phyloP scores from a whole-genome alignment of 2,888 invertebrate genomes.

The Blastobasis adustella region DNA sequence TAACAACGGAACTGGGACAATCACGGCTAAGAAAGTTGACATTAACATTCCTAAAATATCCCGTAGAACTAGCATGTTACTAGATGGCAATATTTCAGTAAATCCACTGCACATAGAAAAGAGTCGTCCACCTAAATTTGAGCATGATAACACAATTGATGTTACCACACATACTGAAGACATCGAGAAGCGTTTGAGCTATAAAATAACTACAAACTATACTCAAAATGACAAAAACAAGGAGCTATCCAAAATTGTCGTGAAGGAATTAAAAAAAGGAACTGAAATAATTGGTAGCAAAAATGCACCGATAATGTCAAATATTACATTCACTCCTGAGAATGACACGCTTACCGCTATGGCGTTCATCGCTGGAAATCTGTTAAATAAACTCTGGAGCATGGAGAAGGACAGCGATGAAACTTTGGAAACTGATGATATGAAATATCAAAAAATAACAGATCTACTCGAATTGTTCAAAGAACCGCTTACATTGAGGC shows the following conservation, averaged over 20 bases:
- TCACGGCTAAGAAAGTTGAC: constrained; percentile 38
- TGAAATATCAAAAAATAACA: constrained; percentile 55
- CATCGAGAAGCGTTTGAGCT: constrained; percentile 1
- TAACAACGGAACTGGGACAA: constrained; percentile 40
- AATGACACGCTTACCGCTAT: constrained; percentile 62
- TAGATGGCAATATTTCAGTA: constrained; percentile 25
- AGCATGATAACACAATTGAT: constrained; percentile 56
- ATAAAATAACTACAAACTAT: too few species aligned
- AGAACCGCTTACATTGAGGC: constrained; percentile 53
- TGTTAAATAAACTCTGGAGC: constrained; percentile 61
- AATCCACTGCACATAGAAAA: constrained; percentile 46
- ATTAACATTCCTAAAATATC: constrained; percentile 21
- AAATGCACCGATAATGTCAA: constrained; percentile 43
- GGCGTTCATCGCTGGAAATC: constrained; percentile 62
- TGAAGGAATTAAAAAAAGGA: constrained; percentile 51
- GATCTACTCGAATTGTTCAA: constrained; percentile 57
- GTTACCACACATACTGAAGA: constrained; percentile 26
- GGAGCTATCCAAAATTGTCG: constrained; percentile 52
- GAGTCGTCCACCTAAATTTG: constrained; percentile 34
- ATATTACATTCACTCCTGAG: constrained; percentile 60
- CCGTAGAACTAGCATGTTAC: constrained; percentile 28
- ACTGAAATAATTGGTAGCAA: constrained; percentile 50
- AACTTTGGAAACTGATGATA: constrained; percentile 41
- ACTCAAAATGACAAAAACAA: constrained; percentile 33
- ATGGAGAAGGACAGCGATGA: constrained; percentile 51